Evolutionary conservation across 2,113 vertebrate species (phyloP).

Genomic region (Hyla sarda): DNA sequence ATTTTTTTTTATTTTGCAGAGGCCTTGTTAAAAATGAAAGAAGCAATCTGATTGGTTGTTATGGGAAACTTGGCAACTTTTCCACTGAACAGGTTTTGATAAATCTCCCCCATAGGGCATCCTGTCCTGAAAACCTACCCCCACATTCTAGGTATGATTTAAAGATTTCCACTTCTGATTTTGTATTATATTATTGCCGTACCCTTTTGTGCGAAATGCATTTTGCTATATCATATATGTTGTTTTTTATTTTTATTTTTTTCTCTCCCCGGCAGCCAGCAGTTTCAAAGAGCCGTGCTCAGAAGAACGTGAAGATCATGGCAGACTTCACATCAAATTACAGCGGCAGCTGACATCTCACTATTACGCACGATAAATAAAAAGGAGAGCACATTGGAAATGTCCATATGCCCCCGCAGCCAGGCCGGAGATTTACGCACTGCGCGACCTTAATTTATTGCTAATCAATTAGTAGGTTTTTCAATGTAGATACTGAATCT

Average conservation of each 20-base stretch:
- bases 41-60: too few species aligned
- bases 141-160: too few species aligned
- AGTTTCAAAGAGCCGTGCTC: neutral
- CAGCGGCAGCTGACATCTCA: slow-evolving; percentile 33
- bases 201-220: neutral
- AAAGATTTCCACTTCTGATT: too few species aligned
- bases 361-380: slow-evolving; percentile 49
- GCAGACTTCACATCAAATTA: neutral
- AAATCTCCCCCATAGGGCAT: too few species aligned
- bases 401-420: neutral
- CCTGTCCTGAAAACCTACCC: too few species aligned
- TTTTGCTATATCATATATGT: neutral
- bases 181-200: too few species aligned
- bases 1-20: too few species aligned
- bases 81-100: too few species aligned
- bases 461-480: slow-evolving; percentile 48
- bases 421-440: slow-evolving; percentile 10
- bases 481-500: slow-evolving; percentile 53
- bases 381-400: slow-evolving; percentile 10
- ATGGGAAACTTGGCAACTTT: too few species aligned
- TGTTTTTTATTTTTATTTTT: too few species aligned
- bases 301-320: neutral
- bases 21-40: too few species aligned
- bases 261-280: neutral
- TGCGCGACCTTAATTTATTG: slow-evolving; percentile 34